Base-by-base conservation (phyloP, 1,140 invertebrate genomes). In the Sinella curviseta region DNA sequence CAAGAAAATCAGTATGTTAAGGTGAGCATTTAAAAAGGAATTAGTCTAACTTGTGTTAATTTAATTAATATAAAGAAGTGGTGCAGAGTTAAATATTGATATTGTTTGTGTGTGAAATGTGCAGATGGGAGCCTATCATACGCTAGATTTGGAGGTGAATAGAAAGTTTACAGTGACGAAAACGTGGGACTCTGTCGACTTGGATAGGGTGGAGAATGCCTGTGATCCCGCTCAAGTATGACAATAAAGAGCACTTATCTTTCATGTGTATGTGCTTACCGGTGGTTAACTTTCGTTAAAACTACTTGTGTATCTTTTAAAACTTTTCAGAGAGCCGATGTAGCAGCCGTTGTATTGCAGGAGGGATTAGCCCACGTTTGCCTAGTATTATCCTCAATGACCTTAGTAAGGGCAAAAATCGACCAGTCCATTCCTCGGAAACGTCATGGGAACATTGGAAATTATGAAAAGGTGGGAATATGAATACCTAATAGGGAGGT, bases 381-480 rank as follows among this genome's bases (percentile, higher is more conserved):
- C 87, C 90, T 99, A n/a, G 96, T 99, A 70, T 98, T 96, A 35
- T 90, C 94, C 0, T 95, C 93, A 84, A 99, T 99, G 97, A 99
- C 98, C 39, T 87, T 99, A 79, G 92, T 98, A 0, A 90, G 97
- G 79, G 93, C 94, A n/a, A 99, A 99, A 89, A 97, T 99, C 85
- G 98, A 99, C 87, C 92, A 95, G 20, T 92, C 91, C 75, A 99
- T 99, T 85, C 97, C 98, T 16, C 90, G 97, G 31, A 99, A 99
- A 89, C 89, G 98, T 17, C 98, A 98, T 90, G 97, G 96, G 80
- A 92, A 93, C 87, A 92, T 94, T 48, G 91, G 94, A 78, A 97
- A 99, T 86, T 97, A 99, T 88, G 98, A 99, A 88, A 99, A 99
- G 90, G 95, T 95, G n/a, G n/a, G n/a, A n/a, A n/a, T n/a, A n/a